A percentile compares a stretch with the other conserved stretches of the same genome.
Evolutionary conservation across 2,113 vertebrate species (phyloP).

Genomic region (Daphoenositta chrysoptera): DNA sequence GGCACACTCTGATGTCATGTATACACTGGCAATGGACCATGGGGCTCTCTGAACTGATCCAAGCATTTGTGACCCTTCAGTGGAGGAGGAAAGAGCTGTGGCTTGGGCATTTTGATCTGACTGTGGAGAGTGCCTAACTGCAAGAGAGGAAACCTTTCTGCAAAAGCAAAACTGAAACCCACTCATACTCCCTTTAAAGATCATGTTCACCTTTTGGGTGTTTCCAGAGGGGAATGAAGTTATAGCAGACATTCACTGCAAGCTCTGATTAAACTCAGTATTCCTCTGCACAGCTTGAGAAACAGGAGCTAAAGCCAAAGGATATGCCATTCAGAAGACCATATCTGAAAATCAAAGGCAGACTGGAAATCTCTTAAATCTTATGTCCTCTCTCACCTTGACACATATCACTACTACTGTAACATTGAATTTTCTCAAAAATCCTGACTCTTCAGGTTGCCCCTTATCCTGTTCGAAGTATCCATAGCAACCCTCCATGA

Average conservation of each 20-base stretch:
- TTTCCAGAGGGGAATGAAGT: not conserved
- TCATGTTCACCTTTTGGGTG: not conserved
- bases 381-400: slow-evolving; percentile 13
- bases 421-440: slow-evolving; percentile 27
- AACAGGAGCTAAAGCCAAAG: slow-evolving; percentile 13
- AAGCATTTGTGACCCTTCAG: not conserved
- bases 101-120: not conserved
- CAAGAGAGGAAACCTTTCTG: not conserved
- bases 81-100: not conserved
- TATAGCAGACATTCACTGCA: not conserved
- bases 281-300: not conserved
- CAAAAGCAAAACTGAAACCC: not conserved
- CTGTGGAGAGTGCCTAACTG: not conserved
- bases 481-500: slow-evolving; percentile 48
- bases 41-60: not conserved
- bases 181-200: not conserved
- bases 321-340: not conserved
- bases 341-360: slow-evolving; percentile 44
- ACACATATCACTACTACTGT: not conserved
- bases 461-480: slow-evolving; percentile 36
- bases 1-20: not conserved
- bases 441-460: not conserved
- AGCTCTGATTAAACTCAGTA: not conserved
- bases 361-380: slow-evolving; percentile 35
- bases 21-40: not conserved